Evolutionary conservation across 2,888 invertebrate species (phyloP), one percentile per base, ranked within the genome.

Genomic region (Tenthredo notha): DNA sequence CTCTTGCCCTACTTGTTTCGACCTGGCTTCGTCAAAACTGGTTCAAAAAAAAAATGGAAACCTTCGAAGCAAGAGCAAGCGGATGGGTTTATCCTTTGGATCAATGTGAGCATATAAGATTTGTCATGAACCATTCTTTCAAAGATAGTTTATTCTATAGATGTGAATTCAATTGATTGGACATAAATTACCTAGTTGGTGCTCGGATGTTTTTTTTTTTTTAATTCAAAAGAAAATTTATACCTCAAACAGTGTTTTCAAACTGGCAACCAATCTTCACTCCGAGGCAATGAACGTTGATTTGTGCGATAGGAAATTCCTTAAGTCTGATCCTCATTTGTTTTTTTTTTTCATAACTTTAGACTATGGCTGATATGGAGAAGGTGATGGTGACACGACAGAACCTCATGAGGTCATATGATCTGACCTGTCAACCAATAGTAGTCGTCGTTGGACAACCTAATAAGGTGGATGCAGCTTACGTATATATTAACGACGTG

Each of bases 1-100:
- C 65, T 85, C 21, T 78, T 85, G 37, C 85, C 84, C 29, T 85
- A 78, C 58, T 84, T 85, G 43, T 40, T 85, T 21, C 75, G 85
- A 80, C 84, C 85, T 78, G 78, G 72, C 84, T 50, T 40, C 12
- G 15, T 78, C 25, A 84, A 84, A 78, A 54, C 67, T 67, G 40
- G 84, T 80, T 40, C 78, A 84, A 50, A 67, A 65, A 72, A 78
- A 54, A 61, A 70, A 70, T 65, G 40, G 47, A 84, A 72, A 80
- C 47, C 75, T 37, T 84, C 85, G 25, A 78, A 40, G n/a, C 50
- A 85, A 54, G 84, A 85, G 54, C 84, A 85, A 54, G 40, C 54
- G 18, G 21, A 84, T 70, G 70, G 84, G 29, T 84, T 84, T 18
- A 70, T 84, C 29, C n/a, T 84, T 21, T 84, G 84, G 70, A 72